Percentiles rank a stretch among this genome's conserved stretches.
These are phyloP conservation scores for Rhineura floridana DNA, from an alignment of 2,113 vertebrate genomes.

Conservation along the genomic window DNA sequence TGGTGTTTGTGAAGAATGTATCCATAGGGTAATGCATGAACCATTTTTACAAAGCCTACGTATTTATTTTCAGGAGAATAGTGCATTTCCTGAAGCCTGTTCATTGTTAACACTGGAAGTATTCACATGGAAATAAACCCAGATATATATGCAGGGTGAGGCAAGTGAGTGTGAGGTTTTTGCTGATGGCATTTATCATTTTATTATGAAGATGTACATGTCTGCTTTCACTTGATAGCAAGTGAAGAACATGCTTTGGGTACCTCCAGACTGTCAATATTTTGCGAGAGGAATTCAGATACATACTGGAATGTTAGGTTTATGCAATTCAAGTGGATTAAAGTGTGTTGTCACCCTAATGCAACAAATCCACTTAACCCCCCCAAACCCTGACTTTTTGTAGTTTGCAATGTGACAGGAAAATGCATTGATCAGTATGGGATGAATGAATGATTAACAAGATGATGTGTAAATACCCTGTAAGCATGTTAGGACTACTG, in stretches of 20 bases:
- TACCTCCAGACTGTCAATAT: no score
- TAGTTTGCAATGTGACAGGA: no score
- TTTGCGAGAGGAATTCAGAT: no score
- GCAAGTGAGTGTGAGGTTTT: not conserved
- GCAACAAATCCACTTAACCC: no score
- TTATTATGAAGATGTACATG: not conserved
- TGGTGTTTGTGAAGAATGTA: not conserved
- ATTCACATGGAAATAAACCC: not conserved
- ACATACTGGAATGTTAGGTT: no score
- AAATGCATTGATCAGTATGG: no score
- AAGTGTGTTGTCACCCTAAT: no score
- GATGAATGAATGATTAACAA: no score
- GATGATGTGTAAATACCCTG: no score
- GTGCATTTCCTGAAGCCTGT: not conserved
- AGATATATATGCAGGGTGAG: not conserved
- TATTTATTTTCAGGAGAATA: not conserved
- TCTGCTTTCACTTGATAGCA: not conserved
- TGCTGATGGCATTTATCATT: not conserved
- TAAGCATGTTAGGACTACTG: no score
- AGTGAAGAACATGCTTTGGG: not conserved
- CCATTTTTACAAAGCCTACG: not conserved
- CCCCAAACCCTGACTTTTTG: no score
- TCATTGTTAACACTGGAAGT: not conserved
- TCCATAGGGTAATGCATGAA: not conserved
- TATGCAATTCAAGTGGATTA: no score